Evolutionary conservation across 2,888 invertebrate species (phyloP), one percentile per base, ranked within the genome.

Genomic region (Lomographa bimaculata): DNA sequence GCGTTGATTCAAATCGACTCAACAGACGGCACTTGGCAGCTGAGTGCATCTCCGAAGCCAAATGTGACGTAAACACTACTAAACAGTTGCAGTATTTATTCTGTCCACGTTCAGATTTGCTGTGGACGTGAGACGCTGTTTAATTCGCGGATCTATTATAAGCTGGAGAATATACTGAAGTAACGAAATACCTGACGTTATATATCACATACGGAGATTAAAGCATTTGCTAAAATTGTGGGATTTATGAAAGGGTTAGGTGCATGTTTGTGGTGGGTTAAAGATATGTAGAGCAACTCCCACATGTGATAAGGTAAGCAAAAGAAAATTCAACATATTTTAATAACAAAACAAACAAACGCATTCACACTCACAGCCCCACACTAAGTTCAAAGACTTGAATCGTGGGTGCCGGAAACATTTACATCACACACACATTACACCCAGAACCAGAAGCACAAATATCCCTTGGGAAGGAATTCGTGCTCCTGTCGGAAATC

Each of bases 21-120:
- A 46, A 51, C 52, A 7, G 14, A 51, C 53, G 54, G 47, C 41
- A 61, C 46, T 79, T 80, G 79, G 79, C 79, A 79, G 54, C 55
- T 47, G 59, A 68, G 61, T 71, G 72, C 71, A 73, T 70, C 59
- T 64, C 27, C 41, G 48, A 58, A 64, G 79, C 78, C 78, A 79
- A 77, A 68, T 63, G 65, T 77, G 71, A 77, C 71, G 78, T 71
- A 71, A 72, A 58, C 57, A 48, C 33, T 32, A 46, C 46, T 52
- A 45, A 59, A 74, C 71, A 47, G 71, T 71, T 69, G 67, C 61
- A 64, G 65, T 58, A 49, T 57, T 57, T 67, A 76, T 73, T 77
- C 74, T 54, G 51, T 48, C 57, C 78, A 70, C 75, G 74, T 68
- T 44, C 52, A 63, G 61, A 73, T 67, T 72, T 58, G 57, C 50